phyloP scores from a whole-genome alignment of 2,797 vertebrate species.

The Eulemur albifrons region DNA sequence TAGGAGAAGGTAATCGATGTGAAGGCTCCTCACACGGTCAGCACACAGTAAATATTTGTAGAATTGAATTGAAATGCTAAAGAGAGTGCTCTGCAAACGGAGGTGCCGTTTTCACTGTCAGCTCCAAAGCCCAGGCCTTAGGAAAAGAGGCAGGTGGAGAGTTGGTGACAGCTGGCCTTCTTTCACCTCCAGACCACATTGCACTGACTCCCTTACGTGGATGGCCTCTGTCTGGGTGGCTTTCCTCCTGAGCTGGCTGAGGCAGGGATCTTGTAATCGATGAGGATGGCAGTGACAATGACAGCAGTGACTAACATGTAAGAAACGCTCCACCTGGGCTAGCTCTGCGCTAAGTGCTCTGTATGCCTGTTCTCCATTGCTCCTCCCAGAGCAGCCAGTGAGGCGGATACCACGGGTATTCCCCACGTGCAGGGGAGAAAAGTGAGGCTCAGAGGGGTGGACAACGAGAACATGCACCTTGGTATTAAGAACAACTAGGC shows the following conservation, averaged over 20 bases:
- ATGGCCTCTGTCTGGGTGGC: not conserved
- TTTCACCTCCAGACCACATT: not conserved
- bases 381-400: not conserved
- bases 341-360: not conserved
- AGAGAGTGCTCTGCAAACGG: not conserved
- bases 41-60: constrained; percentile 44
- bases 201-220: accelerated
- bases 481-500: not conserved
- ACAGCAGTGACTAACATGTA: not conserved
- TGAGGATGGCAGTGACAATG: not conserved
- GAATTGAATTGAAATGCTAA: constrained; percentile 51
- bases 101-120: not conserved
- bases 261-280: not conserved
- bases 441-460: not conserved
- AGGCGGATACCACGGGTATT: not conserved
- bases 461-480: accelerated
- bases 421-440: not conserved
- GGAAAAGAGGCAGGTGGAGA: not conserved
- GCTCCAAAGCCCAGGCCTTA: not conserved
- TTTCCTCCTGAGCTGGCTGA: not conserved
- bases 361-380: not conserved
- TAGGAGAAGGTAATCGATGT: not conserved
- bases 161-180: not conserved
- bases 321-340: not conserved
- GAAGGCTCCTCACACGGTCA: not conserved